Evolutionary conservation across 1,140 invertebrate species (phyloP), one percentile per base, ranked within the genome.

Genomic region (Sinella curviseta): DNA sequence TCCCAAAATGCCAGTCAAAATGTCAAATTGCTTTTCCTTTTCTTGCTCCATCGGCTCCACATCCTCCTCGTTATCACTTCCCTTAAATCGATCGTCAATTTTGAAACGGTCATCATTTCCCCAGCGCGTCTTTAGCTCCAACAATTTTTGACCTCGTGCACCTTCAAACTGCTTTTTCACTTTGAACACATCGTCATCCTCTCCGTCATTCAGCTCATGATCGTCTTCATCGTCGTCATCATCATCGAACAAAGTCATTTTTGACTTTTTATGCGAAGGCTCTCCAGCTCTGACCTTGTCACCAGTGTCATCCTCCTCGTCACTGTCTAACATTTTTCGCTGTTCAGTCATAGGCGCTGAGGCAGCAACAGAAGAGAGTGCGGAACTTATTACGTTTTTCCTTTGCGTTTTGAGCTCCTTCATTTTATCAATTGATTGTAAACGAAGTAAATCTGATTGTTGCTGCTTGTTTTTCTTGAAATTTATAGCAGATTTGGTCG

Each of bases 41-140:
- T 82, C 80, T n/a, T 14, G 33, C 3, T 55, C 26, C 28, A 30
- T 16, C 1, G 1, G 17, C 34, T 0, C 2, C 35, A 20, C 24
- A 14, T 76, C 81, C 8, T 33, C 65, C 28, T 77, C 24, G 2
- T 8, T 20, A 24, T 20, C 17, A 8, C n/a, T 26, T 35, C 78
- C 80, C n/a, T 70, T 77, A 77, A 82, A 82, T 35, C 81, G 31
- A 17, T 80, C 77, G 54, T 82, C 81, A 54, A 82, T 80, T 48
- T 74, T 48, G 55, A 82, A 82, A n/a, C 81, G 24, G 8, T 78
- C 57, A 34, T 82, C 81, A 16, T 73, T 60, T 30, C 73, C 77
- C 73, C 76, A 82, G 30, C 76, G 76, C 20, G 77, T 74, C 17
- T 79, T 78, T 24, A 82, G 31, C 36, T 82, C 77, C 8, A 82